Conservation (phyloP, 2,113 vertebrate species). For the Alces alces region DNA sequence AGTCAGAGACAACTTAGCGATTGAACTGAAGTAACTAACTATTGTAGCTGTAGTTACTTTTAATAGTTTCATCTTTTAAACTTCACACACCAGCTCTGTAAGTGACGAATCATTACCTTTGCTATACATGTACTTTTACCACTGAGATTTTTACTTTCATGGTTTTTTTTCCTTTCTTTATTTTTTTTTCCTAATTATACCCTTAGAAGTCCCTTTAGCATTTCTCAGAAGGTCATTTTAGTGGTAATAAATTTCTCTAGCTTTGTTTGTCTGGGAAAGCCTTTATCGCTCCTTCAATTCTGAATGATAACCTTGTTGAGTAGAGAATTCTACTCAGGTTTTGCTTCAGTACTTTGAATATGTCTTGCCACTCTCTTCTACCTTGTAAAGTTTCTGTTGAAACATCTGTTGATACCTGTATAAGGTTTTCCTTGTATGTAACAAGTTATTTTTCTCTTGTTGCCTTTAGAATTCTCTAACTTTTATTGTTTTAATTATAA, state of each 20-base stretch:
- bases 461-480: neutral
- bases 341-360: neutral
- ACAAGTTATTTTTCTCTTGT: neutral
- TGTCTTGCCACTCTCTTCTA: neutral
- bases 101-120: neutral
- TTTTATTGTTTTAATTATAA: neutral
- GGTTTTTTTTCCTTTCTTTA: no score
- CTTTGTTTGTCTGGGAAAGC: neutral
- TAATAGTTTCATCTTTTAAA: neutral
- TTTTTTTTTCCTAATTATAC: neutral
- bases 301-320: neutral
- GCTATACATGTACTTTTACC: neutral
- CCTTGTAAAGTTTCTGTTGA: neutral
- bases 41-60: neutral
- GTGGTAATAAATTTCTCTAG: neutral
- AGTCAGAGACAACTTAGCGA: fast-evolving
- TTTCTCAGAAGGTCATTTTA: neutral
- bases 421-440: neutral
- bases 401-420: neutral
- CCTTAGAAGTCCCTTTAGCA: neutral
- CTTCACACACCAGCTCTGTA: neutral
- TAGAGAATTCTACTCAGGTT: neutral
- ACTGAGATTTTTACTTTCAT: neutral
- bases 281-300: neutral
- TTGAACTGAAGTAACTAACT: neutral